phyloP scores from a whole-genome alignment of 2,888 invertebrate species.

The Allacma fusca region DNA sequence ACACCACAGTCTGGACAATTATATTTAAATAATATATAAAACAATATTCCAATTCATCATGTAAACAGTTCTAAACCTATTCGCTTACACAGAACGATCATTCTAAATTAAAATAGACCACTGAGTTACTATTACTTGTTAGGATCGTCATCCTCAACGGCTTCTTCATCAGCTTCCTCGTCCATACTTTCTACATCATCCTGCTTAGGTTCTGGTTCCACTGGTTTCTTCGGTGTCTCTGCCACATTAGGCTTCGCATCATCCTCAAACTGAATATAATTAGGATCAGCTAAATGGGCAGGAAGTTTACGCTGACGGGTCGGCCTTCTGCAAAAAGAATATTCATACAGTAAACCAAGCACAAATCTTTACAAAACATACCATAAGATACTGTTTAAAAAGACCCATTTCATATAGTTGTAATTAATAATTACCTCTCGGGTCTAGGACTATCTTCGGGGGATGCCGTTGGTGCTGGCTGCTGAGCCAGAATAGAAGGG shows the following conservation, averaged over 20 bases:
- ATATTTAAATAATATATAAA: neutral
- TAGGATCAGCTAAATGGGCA: constrained; percentile 68
- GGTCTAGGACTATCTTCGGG: constrained; percentile 3
- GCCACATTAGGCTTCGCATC: constrained; percentile 42
- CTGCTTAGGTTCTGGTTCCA: constrained; percentile 57
- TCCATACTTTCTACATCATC: constrained; percentile 60
- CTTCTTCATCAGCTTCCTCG: constrained; percentile 61
- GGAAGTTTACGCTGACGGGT: constrained; percentile 70
- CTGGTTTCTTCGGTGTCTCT: constrained; percentile 61
- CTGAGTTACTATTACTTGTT: too few species aligned
- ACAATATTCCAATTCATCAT: constrained; percentile 2
- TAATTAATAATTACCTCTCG: too few species aligned
- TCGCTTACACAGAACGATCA: too few species aligned
- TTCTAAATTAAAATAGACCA: too few species aligned
- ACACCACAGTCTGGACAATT: constrained; percentile 84
- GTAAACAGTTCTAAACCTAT: too few species aligned
- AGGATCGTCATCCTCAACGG: constrained; percentile 63
- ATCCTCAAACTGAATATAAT: constrained; percentile 57
- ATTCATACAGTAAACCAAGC: constrained; percentile 43
- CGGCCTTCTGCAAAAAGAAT: constrained; percentile 24
- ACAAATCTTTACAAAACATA: too few species aligned
- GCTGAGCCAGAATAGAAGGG: neutral
- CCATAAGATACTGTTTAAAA: too few species aligned
- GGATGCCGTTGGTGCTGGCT: neutral
- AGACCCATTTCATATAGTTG: too few species aligned